Base-by-base conservation (phyloP, 2,113 vertebrate species). In the Vidua chalybeata region DNA sequence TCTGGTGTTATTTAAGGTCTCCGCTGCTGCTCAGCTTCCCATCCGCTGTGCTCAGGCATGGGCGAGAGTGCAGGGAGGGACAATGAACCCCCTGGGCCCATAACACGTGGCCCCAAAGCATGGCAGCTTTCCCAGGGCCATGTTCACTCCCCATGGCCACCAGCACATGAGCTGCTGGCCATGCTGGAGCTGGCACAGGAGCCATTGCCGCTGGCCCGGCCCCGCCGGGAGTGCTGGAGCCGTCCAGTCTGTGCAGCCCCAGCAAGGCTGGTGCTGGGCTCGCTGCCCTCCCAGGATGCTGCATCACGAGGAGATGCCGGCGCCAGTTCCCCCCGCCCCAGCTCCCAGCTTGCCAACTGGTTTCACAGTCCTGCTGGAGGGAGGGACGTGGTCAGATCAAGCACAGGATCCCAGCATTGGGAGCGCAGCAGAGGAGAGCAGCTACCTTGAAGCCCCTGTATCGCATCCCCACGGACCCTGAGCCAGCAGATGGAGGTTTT, bases 1-100 rank as follows among this genome's bases (percentile, higher is more conserved):
- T 77, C 84, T 84, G 77, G 91, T 89, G 95, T 96, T 91, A 96
- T 96, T 96, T 94, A 96, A 96, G 96, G 96, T 93, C 91, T 91
- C 84, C 1, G 1, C n/a, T 8, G 2, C 81, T n/a, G 64, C 82
- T 89, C 20, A 1, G 55, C 80, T 96, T 95, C 84, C 73, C 27
- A 28, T 74, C 64, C 1, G 2, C 94, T 12, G 6, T 3, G 10
- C 58, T 93, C 67, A 37, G 66, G 66, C 84, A 33, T 4, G 12
- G 87, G 92, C 80, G 76, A 96, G 51, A 94, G 87, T 8, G 8
- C 63, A 61, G 49, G 63, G 82, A 93, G n/a, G 75, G 67, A 88
- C 67, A 69, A 31, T 56, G 71, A 96, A 78, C 22, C 58, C 48
- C 28, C 23, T 11, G 10, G 84, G 92, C 69, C 69, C 8, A 1